These are phyloP conservation scores for Papilio polytes DNA, from an alignment of 1,140 invertebrate genomes.

Conservation along the genomic window DNA sequence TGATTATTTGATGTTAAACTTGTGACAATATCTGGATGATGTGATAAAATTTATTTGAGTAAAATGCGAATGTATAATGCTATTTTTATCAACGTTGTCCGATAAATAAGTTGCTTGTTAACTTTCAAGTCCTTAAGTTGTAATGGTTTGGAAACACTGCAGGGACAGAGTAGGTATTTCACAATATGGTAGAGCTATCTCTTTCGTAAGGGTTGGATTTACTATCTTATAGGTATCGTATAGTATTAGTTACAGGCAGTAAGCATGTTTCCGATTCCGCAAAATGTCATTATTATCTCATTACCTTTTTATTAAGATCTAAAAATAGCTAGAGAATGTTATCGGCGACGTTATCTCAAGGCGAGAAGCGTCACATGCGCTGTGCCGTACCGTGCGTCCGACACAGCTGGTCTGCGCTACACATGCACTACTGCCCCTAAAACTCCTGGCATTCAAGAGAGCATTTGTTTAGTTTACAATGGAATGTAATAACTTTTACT, in stretches of 20 bases:
- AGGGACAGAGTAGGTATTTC: background rate
- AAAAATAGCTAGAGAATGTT: conserved; percentile 78
- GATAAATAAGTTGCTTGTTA: background rate
- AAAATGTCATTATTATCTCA: conserved; percentile 52
- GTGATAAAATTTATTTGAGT: background rate
- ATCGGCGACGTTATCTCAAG: conserved; percentile 81
- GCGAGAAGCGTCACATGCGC: conserved; percentile 55
- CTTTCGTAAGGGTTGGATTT: background rate
- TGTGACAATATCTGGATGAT: background rate
- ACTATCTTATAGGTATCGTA: background rate
- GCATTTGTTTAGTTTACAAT: background rate
- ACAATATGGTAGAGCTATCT: background rate
- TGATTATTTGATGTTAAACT: background rate
- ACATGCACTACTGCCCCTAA: background rate
- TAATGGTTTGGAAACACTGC: background rate
- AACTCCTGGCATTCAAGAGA: background rate
- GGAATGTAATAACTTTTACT: background rate
- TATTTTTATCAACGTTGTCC: no score
- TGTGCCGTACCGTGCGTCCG: background rate
- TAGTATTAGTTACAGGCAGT: background rate
- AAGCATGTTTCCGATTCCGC: conserved; percentile 45
- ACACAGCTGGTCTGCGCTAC: background rate
- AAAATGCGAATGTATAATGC: background rate
- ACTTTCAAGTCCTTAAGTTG: background rate
- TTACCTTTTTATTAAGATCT: conserved; percentile 80